Conservation (phyloP, 2,797 vertebrate genomes). For the Premnoplex brunnescens region DNA sequence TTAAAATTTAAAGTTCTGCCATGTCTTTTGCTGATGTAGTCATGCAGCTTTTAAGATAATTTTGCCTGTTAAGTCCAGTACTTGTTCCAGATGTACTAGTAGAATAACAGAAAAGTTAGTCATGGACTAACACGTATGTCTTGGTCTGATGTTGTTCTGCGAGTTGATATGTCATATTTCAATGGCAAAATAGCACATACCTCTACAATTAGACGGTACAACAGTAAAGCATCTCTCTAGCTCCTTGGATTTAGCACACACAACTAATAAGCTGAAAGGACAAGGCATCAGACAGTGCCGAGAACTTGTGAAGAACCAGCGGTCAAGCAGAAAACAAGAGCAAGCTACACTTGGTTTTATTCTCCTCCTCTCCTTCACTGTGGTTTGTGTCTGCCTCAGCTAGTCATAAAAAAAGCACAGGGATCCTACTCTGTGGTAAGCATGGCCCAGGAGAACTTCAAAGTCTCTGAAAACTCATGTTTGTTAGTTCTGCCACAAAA, state of each 20-base stretch:
- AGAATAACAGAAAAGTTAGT: neutral
- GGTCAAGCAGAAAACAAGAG: accelerated
- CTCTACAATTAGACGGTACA: neutral
- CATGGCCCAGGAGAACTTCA: neutral
- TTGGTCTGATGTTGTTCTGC: neutral
- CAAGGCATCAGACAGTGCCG: neutral
- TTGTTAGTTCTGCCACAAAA: neutral
- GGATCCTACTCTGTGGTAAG: neutral
- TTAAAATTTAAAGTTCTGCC: neutral
- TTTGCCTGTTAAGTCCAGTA: neutral
- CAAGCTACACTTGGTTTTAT: neutral
- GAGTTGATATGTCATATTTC: neutral
- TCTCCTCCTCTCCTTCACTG: neutral
- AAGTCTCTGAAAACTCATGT: neutral
- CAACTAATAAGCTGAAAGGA: neutral
- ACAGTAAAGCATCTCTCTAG: neutral
- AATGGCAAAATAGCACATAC: neutral
- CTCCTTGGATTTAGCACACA: neutral
- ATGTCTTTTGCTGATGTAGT: neutral
- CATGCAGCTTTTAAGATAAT: neutral
- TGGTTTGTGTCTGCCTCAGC: neutral
- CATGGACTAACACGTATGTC: neutral
- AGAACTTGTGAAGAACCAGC: neutral
- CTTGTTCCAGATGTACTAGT: neutral
- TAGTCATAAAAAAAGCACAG: neutral